These are phyloP conservation scores for Copsychus sechellarum DNA, from an alignment of 2,113 vertebrate genomes.

Conservation along the genomic window DNA sequence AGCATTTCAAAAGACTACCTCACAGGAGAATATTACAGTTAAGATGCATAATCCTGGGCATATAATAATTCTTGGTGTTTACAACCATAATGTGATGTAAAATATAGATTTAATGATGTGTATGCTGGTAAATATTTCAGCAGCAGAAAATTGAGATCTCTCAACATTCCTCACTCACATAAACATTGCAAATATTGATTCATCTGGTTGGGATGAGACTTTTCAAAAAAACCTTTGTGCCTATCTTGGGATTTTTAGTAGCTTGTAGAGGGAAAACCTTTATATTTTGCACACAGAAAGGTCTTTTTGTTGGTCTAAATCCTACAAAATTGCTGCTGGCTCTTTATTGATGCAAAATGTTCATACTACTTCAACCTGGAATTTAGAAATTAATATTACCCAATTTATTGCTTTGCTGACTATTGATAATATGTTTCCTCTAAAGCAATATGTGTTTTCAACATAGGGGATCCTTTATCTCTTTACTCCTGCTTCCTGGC, in stretches of 20 bases:
- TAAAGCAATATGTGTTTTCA: neutral
- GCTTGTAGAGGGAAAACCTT: neutral
- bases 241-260: constrained; percentile 23
- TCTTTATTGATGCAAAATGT: neutral
- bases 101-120: constrained; percentile 29
- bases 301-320: constrained; percentile 44
- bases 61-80: neutral
- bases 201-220: neutral
- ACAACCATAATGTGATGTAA: neutral
- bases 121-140: constrained; percentile 4
- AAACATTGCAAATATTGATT: constrained; percentile 55
- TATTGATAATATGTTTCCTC: neutral
- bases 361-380: constrained; percentile 17
- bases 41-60: constrained; percentile 7
- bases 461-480: neutral
- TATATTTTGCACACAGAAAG: neutral
- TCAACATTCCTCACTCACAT: neutral
- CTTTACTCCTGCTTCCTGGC: neutral
- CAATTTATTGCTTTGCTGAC: neutral
- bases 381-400: constrained; percentile 7
- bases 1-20: neutral
- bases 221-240: constrained; percentile 14
- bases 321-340: constrained; percentile 16
- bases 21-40: neutral
- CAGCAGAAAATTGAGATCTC: constrained; percentile 33